These are phyloP conservation scores for Psilopogon haemacephalus DNA, from an alignment of 2,113 vertebrate species.

Conservation along the genomic window DNA sequence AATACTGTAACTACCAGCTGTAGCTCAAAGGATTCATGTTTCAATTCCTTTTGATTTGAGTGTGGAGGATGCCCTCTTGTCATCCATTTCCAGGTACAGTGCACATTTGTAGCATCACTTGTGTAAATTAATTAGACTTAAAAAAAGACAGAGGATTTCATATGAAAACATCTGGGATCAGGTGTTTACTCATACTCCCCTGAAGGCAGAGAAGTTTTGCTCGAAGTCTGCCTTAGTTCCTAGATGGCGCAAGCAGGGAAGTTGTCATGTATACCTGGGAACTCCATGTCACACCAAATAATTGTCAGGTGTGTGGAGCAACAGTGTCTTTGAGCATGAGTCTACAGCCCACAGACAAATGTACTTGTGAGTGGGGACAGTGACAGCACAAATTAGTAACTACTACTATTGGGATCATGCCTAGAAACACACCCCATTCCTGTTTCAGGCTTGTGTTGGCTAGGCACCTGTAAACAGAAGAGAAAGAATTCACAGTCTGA, in stretches of 20 bases:
- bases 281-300: neutral
- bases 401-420: neutral
- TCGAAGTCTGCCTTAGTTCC: neutral
- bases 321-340: neutral
- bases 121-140: neutral
- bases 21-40: neutral
- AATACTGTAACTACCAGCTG: neutral
- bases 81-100: neutral
- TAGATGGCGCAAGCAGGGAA: neutral
- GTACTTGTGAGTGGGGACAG: neutral
- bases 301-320: neutral
- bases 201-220: neutral
- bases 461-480: neutral
- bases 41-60: neutral
- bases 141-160: neutral
- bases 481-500: neutral
- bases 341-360: neutral
- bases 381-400: neutral
- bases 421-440: neutral
- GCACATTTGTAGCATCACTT: neutral
- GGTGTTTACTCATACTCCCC: neutral
- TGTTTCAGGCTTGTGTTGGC: neutral
- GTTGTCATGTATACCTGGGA: neutral
- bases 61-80: neutral
- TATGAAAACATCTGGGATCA: neutral